Evolutionary conservation across 2,888 invertebrate genomes (phyloP).

Genomic region (Cabera pusaria): DNA sequence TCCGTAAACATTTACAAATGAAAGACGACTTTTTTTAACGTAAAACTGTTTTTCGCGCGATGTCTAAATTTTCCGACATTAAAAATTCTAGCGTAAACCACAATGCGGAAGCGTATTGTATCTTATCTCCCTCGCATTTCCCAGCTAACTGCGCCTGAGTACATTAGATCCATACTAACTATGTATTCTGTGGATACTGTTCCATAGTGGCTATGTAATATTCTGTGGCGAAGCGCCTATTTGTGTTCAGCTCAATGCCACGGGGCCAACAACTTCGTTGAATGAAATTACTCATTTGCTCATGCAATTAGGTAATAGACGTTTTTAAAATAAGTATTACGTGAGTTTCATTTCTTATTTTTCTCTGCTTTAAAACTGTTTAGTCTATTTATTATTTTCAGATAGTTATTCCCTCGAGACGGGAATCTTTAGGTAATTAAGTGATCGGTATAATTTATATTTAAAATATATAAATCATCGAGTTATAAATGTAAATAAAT

Average conservation of each 20-base stretch:
- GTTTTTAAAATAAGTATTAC: constrained; percentile 24
- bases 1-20: too few relatives aligned
- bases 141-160: constrained; percentile 8
- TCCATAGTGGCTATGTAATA: constrained; percentile 1
- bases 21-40: too few relatives aligned
- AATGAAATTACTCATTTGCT: constrained; percentile 62
- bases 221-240: constrained; percentile 29
- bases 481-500: too few relatives aligned
- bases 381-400: too few relatives aligned
- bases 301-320: constrained; percentile 35
- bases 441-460: too few relatives aligned
- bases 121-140: constrained; percentile 14
- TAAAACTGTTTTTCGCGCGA: too few relatives aligned
- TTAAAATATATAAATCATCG: too few relatives aligned
- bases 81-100: constrained; percentile 36
- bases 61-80: constrained; percentile 30
- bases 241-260: constrained; percentile 68
- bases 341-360: constrained; percentile 8
- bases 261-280: constrained; percentile 72
- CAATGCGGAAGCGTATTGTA: constrained; percentile 52
- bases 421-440: too few relatives aligned
- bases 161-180: not conserved
- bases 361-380: too few relatives aligned
- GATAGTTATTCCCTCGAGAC: too few relatives aligned
- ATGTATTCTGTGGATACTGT: not conserved